A percentile compares a stretch with the other conserved stretches of the same genome.
Evolutionary conservation across 2,888 invertebrate genomes (phyloP).

Genomic region (Linyphia triangularis): DNA sequence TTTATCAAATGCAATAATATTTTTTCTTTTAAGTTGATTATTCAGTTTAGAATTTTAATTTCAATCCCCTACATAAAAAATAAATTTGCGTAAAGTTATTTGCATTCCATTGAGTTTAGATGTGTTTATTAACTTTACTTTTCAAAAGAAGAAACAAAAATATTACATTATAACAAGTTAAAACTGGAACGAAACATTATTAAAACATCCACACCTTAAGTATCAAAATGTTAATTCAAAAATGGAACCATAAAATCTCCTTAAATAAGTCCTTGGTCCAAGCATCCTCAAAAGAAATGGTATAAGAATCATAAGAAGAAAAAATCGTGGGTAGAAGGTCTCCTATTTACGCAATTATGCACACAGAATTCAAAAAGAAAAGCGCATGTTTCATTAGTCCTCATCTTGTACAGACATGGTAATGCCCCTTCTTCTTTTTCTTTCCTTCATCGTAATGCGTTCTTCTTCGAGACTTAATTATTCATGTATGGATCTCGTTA

Average conservation of each 20-base stretch:
- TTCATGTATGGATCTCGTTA: constrained; percentile 49
- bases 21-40: too few species aligned
- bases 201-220: background rate
- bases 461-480: constrained; percentile 39
- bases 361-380: constrained; percentile 2
- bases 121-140: too few species aligned
- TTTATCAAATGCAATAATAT: too few species aligned
- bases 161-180: background rate
- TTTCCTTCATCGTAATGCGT: constrained; percentile 10
- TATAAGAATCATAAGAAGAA: background rate
- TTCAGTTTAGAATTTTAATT: too few species aligned
- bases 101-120: too few species aligned
- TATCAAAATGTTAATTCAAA: background rate
- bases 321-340: background rate
- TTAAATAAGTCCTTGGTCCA: constrained; percentile 19
- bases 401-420: constrained; percentile 9
- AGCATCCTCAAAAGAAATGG: too few species aligned
- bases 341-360: constrained; percentile 60
- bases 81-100: too few species aligned
- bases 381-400: constrained; percentile 46
- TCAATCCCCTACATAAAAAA: too few species aligned
- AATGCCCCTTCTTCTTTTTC: constrained; percentile 22
- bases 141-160: too few species aligned
- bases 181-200: constrained; percentile 1
- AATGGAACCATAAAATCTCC: constrained; percentile 4